These are phyloP conservation scores for Halcyon malimbica DNA, from an alignment of 2,113 vertebrate species.

Conservation along the genomic window DNA sequence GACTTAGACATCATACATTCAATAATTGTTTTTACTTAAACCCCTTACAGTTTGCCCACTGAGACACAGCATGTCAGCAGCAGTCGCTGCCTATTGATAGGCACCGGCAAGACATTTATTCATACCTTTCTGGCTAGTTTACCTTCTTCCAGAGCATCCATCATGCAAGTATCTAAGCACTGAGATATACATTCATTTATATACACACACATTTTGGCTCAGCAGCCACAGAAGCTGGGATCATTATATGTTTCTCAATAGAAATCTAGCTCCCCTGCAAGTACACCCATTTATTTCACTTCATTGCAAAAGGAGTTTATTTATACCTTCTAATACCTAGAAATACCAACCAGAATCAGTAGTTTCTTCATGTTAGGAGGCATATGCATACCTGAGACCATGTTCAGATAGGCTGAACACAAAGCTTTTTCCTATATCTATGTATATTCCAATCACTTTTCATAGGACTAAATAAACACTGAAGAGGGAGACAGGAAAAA, in stretches of 20 bases:
- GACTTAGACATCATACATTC: constrained; percentile 65
- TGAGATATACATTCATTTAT: constrained; percentile 18
- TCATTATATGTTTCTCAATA: neutral
- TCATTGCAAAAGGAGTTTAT: neutral
- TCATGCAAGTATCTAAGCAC: neutral
- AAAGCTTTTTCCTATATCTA: neutral
- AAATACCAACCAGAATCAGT: neutral
- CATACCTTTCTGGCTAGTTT: constrained; percentile 31
- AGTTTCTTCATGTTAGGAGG: neutral
- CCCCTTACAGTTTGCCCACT: constrained; percentile 41
- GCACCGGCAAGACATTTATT: constrained; percentile 8
- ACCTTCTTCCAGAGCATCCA: neutral
- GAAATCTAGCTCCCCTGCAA: neutral
- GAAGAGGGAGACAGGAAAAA: neutral
- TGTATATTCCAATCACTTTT: neutral
- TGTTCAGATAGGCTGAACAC: neutral
- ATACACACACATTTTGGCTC: neutral
- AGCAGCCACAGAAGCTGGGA: neutral
- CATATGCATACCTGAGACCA: neutral
- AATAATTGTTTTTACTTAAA: constrained; percentile 69
- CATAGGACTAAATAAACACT: neutral
- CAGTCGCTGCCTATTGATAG: constrained; percentile 32
- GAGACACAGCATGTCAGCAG: constrained; percentile 45
- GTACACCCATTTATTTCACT: constrained; percentile 15
- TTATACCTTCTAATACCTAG: neutral